A percentile compares a stretch with the other conserved stretches of the same genome.
Evolutionary conservation across 1,140 invertebrate genomes (phyloP).

Genomic region (Coelopa frigida): DNA sequence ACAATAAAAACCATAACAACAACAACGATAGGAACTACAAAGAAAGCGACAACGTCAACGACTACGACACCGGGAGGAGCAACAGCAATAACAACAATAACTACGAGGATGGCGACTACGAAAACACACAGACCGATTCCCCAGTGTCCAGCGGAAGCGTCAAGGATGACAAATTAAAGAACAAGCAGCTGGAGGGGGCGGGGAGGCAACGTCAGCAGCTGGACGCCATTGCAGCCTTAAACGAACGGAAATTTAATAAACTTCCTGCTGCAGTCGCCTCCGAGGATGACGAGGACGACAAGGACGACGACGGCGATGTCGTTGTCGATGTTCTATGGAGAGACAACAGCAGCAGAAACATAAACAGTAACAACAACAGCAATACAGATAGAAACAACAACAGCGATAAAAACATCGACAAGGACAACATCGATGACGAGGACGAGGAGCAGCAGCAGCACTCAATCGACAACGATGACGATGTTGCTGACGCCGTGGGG

Average conservation of each 20-base stretch:
- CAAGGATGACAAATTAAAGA: too few species aligned
- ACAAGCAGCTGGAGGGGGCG: too few species aligned
- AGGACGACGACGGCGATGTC: background rate
- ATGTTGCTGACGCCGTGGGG: too few species aligned
- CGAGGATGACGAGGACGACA: constrained; percentile 1
- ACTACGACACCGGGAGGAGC: constrained; percentile 6
- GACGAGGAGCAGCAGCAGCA: too few species aligned
- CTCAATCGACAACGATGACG: too few species aligned
- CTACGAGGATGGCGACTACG: too few species aligned
- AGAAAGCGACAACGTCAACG: too few species aligned
- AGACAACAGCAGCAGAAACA: constrained; percentile 6
- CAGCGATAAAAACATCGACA: background rate
- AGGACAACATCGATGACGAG: background rate
- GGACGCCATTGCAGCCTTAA: constrained; percentile 41
- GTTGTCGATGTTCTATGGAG: constrained; percentile 1
- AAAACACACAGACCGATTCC: too few species aligned
- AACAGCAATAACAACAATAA: constrained; percentile 19
- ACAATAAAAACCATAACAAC: constrained; percentile 20
- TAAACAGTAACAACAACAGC: constrained; percentile 11
- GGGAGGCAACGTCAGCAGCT: too few species aligned
- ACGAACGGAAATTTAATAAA: constrained; percentile 39
- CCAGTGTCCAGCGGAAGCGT: too few species aligned
- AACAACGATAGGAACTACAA: constrained; percentile 7
- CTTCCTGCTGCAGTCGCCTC: constrained; percentile 27
- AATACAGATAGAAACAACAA: background rate